Evolutionary conservation across 2,888 invertebrate species (phyloP), one percentile per base, ranked within the genome.

Genomic region (Operophtera brumata): DNA sequence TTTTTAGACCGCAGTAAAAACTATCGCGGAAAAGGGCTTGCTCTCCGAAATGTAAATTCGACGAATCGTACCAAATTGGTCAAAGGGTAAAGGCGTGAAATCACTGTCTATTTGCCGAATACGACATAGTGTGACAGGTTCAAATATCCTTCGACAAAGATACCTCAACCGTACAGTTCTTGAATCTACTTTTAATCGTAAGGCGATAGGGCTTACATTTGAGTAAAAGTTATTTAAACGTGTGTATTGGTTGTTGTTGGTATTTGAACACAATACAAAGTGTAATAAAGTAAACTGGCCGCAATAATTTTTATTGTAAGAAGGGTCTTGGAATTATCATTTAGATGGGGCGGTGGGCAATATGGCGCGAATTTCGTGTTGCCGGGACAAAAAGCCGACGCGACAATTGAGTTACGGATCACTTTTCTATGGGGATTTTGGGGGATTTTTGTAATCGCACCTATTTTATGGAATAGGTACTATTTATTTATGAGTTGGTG

Each of bases 241-340:
- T 53, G 12, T 49, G 70, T 66, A 69, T 40, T 13, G 42, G 48
- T 61, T 59, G 56, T 60, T 64, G 71, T 72, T 71, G 77, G 75
- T 79, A 82, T 81, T 75, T 84, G 82, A 82, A 80, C 78, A 84
- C 87, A 88, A 88, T 87, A 86, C 82, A 78, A 84, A 84, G 72
- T 81, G 86, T 86, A 89, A 89, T 89, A 88, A 89, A 88, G 87
- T 88, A 88, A 89, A 89, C 86, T 81, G 83, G 77, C 78, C 84
- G 78, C 87, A 87, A 89, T 89, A 88, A 87, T 89, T 89, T 89
- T 87, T 87, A 89, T 89, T 86, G 86, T 86, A 85, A 86, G 82
- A 74, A 81, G 85, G 81, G 77, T 78, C 80, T 81, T 75, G 78
- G 83, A 84, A 89, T 89, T 89, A 89, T 89, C 88, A 89, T 89